These are phyloP conservation scores for Leptopilina myrica DNA, from an alignment of 2,888 invertebrate genomes.

Conservation along the genomic window DNA sequence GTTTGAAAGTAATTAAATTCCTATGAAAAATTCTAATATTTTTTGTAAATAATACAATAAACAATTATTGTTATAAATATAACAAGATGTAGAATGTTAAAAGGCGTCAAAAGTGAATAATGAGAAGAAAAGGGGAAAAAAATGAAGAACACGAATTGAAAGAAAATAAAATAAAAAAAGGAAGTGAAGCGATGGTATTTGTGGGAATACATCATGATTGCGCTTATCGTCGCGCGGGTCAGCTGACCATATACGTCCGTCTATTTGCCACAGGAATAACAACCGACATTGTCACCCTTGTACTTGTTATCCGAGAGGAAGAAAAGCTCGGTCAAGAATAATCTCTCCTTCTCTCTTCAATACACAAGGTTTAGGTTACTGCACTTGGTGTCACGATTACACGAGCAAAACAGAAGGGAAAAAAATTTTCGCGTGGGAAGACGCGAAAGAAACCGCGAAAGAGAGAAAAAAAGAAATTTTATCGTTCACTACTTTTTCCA, in stretches of 20 bases:
- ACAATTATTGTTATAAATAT: no score
- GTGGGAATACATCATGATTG: constrained; percentile 6
- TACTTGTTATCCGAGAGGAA: constrained; percentile 60
- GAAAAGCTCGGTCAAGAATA: constrained; percentile 62
- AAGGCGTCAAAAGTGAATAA: not conserved
- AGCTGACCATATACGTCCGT: constrained; percentile 56
- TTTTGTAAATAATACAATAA: no score
- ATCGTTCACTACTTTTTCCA: constrained; percentile 1
- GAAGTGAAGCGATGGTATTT: not conserved
- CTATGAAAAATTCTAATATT: no score
- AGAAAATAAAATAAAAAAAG: not conserved
- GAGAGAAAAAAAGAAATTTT: not conserved
- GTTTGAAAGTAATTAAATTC: no score
- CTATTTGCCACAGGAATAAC: constrained; percentile 46
- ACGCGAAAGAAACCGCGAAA: not conserved
- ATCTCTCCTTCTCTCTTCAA: constrained; percentile 47
- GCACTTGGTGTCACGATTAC: constrained; percentile 40
- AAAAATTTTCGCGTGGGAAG: constrained; percentile 34
- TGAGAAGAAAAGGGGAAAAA: not conserved
- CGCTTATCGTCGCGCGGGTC: constrained; percentile 54
- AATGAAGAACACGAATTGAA: not conserved
- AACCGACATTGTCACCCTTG: constrained; percentile 56
- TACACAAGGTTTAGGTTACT: constrained; percentile 67
- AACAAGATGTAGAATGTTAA: no score
- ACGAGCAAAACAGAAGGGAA: constrained; percentile 42